Percentiles rank a stretch among this genome's conserved stretches.
phyloP scores from a whole-genome alignment of 2,888 invertebrate species.

The Melieria picta region DNA sequence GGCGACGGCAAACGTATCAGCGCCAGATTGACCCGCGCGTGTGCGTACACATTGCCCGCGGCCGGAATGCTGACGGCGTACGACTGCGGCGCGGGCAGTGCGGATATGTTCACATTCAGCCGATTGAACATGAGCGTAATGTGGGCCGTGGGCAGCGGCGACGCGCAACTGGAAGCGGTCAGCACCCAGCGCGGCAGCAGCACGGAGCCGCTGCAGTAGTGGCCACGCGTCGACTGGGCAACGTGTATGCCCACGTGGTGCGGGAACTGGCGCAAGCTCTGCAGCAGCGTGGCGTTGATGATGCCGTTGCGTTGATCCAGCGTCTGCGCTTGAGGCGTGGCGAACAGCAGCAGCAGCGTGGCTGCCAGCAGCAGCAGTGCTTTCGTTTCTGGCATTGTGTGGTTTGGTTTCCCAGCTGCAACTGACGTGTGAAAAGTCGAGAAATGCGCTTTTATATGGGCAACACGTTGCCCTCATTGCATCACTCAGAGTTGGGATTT shows the following conservation, averaged over 20 bases:
- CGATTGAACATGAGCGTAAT: constrained; percentile 40
- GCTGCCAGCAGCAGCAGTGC: too few relatives aligned
- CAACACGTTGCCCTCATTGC: too few relatives aligned
- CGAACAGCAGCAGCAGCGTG: too few relatives aligned
- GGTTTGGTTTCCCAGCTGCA: too few relatives aligned
- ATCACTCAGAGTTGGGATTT: too few relatives aligned
- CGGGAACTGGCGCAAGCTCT: constrained; percentile 24
- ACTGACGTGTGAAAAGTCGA: too few relatives aligned
- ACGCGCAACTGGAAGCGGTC: constrained; percentile 37
- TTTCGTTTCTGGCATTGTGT: too few relatives aligned
- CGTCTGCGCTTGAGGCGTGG: background rate
- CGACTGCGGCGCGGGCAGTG: constrained; percentile 14
- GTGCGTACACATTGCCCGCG: constrained; percentile 27
- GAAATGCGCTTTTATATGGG: too few relatives aligned
- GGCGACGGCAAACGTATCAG: constrained; percentile 39
- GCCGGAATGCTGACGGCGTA: constrained; percentile 26
- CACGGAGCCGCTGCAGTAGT: constrained; percentile 42
- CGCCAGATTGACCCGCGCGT: constrained; percentile 27
- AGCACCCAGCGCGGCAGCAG: constrained; percentile 39
- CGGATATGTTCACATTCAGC: constrained; percentile 28
- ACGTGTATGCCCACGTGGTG: constrained; percentile 36
- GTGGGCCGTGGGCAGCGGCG: constrained; percentile 1
- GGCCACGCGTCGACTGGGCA: background rate
- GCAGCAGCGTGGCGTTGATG: constrained; percentile 24
- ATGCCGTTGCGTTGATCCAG: constrained; percentile 23